These are phyloP conservation scores for Pyxicephalus adspersus DNA, from an alignment of 2,113 vertebrate species.

Conservation along the genomic window DNA sequence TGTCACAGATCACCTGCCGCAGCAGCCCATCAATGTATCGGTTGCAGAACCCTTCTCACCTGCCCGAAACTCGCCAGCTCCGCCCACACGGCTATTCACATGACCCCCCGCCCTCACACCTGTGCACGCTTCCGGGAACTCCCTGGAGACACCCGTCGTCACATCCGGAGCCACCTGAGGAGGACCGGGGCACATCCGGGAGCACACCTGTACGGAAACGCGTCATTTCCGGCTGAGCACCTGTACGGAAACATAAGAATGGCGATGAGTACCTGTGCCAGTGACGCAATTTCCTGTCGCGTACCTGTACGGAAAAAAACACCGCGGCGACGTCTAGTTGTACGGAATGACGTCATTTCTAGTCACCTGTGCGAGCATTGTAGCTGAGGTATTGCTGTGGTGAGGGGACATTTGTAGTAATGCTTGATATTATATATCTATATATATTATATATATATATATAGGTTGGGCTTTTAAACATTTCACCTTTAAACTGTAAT, in stretches of 20 bases:
- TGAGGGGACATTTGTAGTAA: too few relatives aligned
- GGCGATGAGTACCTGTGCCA: too few relatives aligned
- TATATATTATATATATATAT: too few relatives aligned
- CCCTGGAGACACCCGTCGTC: background rate
- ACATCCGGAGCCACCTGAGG: constrained; percentile 40
- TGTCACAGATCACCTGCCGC: background rate
- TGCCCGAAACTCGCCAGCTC: constrained; percentile 23
- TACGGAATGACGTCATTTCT: too few relatives aligned
- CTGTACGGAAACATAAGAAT: constrained; percentile 12
- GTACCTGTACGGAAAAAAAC: background rate
- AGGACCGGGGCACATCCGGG: constrained; percentile 17
- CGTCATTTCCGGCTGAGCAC: constrained; percentile 28
- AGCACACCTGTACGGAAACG: constrained; percentile 12
- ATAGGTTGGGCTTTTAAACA: too few relatives aligned
- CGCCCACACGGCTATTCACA: constrained; percentile 9
- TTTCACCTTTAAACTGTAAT: too few relatives aligned
- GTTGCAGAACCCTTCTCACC: background rate
- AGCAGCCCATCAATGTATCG: background rate
- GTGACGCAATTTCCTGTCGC: background rate
- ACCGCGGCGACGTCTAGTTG: too few relatives aligned
- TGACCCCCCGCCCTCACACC: constrained; percentile 33
- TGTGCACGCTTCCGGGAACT: constrained; percentile 36
- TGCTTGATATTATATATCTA: too few relatives aligned
- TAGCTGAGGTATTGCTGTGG: too few relatives aligned
- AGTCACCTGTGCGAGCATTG: too few relatives aligned